Percentiles rank a stretch among this genome's conserved stretches.
These are phyloP conservation scores for Nemurella pictetii DNA, from an alignment of 2,888 invertebrate species.

Conservation along the genomic window DNA sequence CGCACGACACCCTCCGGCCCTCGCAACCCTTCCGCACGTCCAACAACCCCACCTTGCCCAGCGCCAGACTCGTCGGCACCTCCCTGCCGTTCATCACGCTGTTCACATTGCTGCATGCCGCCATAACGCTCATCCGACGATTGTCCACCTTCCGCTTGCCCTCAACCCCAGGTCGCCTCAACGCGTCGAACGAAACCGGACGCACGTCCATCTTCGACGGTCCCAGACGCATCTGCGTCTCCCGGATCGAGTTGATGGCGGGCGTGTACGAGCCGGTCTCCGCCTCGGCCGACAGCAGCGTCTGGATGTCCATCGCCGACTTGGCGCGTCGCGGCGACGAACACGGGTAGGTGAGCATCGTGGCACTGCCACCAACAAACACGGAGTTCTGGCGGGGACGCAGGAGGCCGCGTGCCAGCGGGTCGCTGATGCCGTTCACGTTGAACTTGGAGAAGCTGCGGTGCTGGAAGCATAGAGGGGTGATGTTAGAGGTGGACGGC, in stretches of 20 bases:
- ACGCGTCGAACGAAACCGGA: not conserved
- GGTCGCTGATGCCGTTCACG: slow-evolving; percentile 61
- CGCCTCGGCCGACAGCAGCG: slow-evolving; percentile 61
- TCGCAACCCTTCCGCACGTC: not conserved
- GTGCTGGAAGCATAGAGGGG: no score
- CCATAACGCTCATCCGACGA: not conserved
- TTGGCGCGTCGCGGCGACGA: slow-evolving; percentile 76
- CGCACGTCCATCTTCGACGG: not conserved
- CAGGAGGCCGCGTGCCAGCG: slow-evolving; percentile 42
- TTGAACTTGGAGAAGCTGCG: slow-evolving; percentile 70
- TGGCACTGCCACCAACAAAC: slow-evolving; percentile 73
- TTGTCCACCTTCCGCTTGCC: not conserved
- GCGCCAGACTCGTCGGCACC: not conserved
- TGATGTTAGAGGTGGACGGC: no score
- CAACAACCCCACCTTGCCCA: not conserved
- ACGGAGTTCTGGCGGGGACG: slow-evolving; percentile 80
- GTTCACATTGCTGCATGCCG: not conserved
- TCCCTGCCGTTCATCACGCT: not conserved
- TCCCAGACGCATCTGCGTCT: not conserved
- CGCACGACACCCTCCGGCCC: not conserved
- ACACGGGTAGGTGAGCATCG: slow-evolving; percentile 65
- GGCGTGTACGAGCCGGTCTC: not conserved
- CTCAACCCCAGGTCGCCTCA: not conserved
- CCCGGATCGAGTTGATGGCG: not conserved
- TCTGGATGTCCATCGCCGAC: slow-evolving; percentile 82